Percentiles rank a stretch among this genome's conserved stretches.
phyloP scores from a whole-genome alignment of 2,888 invertebrate genomes.

The Latrodectus elegans region DNA sequence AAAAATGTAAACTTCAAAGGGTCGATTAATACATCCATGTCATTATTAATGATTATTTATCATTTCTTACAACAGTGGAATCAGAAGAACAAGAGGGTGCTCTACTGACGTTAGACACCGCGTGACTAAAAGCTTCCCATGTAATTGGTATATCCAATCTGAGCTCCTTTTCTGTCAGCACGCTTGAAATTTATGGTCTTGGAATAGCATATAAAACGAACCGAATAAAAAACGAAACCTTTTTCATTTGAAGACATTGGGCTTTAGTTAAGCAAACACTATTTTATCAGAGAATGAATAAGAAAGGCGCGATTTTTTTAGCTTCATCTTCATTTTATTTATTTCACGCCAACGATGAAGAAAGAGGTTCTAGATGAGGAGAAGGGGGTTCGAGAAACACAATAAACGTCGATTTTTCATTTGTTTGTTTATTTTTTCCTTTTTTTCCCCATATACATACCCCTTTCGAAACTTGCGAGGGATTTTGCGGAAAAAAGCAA shows the following conservation, averaged over 20 bases:
- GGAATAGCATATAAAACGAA: conserved; percentile 22
- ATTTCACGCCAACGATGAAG: not conserved
- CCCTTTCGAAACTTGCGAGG: conserved; percentile 32
- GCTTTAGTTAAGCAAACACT: conserved; percentile 64
- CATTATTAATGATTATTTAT: too few species aligned
- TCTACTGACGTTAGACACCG: too few species aligned
- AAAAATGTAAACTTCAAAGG: too few species aligned
- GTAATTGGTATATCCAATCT: conserved; percentile 57
- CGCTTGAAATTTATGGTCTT: conserved; percentile 61
- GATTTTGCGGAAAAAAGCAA: conserved; percentile 29
- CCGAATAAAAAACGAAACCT: conserved; percentile 6
- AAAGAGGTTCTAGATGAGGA: not conserved
- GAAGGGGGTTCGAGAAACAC: conserved; percentile 26
- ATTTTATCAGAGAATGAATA: conserved; percentile 59
- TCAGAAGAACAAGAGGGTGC: too few species aligned
- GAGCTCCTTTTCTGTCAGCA: conserved; percentile 38
- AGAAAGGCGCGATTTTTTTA: conserved; percentile 15
- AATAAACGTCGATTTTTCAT: conserved; percentile 59
- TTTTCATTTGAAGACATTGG: conserved; percentile 58
- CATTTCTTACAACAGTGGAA: too few species aligned
- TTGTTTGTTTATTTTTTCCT: conserved; percentile 58
- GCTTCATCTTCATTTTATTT: not conserved
- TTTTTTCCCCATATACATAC: not conserved
- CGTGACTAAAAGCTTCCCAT: not conserved
- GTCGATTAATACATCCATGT: too few species aligned